Conservation (phyloP, 2,113 vertebrate species). For the Tragelaphus imberbis region DNA sequence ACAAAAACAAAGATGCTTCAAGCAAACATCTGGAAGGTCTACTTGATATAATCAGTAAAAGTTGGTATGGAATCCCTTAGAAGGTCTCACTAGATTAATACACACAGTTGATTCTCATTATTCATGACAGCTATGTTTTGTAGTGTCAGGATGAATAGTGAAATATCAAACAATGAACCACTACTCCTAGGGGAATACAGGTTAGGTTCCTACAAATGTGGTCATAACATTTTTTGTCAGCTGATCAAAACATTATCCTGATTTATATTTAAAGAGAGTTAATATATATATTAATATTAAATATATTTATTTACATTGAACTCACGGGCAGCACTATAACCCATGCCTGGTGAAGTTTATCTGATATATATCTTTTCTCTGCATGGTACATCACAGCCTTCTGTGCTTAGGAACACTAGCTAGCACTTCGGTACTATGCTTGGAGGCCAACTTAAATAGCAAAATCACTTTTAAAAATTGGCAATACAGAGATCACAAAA, state of each 20-base stretch:
- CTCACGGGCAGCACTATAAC: not conserved
- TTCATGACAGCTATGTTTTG: not conserved
- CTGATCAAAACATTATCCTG: not conserved
- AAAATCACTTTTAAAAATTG: not conserved
- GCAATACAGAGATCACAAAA: not conserved
- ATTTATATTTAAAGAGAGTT: not conserved
- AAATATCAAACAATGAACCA: not conserved
- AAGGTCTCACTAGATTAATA: not conserved
- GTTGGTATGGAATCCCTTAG: not conserved
- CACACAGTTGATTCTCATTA: not conserved
- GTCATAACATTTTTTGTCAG: not conserved
- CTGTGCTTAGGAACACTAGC: not conserved
- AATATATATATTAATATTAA: not conserved
- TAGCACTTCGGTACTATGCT: not conserved
- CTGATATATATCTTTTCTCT: accelerated
- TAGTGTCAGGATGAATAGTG: no score
- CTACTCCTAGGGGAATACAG: not conserved
- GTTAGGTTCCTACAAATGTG: not conserved
- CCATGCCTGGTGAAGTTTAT: not conserved
- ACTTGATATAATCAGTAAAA: not conserved
- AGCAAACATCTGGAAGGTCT: not conserved
- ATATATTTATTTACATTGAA: not conserved
- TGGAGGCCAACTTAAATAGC: not conserved
- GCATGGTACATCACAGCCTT: not conserved
- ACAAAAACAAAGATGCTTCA: not conserved